Base-by-base conservation (phyloP, 2,888 invertebrate species). In the Thymelicus acteon region DNA sequence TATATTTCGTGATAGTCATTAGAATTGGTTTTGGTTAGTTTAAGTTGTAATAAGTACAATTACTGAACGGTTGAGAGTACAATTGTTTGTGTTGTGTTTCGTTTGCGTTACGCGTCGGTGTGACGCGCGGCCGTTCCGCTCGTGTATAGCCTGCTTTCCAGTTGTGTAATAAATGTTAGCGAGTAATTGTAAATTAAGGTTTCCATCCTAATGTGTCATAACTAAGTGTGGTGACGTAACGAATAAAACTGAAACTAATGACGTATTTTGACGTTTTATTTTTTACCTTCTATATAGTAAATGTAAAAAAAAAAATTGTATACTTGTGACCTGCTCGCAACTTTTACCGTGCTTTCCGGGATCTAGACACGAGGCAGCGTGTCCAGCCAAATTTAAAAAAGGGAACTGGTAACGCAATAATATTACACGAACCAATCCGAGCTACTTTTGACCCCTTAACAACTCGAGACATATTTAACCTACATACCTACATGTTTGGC, bases 191-290 rank as follows among this genome's bases (percentile, higher is more conserved):
- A 86, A 82, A 81, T 74, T 90, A 91, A 89, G 88, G 78, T 89
- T 84, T 87, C 84, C 87, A 89, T 86, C 87, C 83, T 85, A 81
- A 87, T 85, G 92, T 92, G 92, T 92, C 91, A 92, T 92, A 91
- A 76, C 88, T 90, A 82, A 79, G 79, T 88, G 88, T 91, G 89
- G 87, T 91, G 91, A 90, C 89, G 88, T 92, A 85, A 88, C 80
- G 81, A 88, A 88, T 89, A 88, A 70, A 89, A 87, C 78, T 77
- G 81, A 84, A 85, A 79, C 66, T 72, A 19, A 73, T 72, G 76
- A 13, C 54, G 47, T 57, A 52, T 52, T 12, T 62, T 64, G 40
- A 72, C 61, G 68, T 66, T 67, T 62, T 71, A 39, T 57, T 69
- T 67, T 52, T 5, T 54, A 39, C 31, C 40, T 40, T 5, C 3